Evolutionary conservation across 1,140 invertebrate species (phyloP).

Genomic region (Drosophila repleta): DNA sequence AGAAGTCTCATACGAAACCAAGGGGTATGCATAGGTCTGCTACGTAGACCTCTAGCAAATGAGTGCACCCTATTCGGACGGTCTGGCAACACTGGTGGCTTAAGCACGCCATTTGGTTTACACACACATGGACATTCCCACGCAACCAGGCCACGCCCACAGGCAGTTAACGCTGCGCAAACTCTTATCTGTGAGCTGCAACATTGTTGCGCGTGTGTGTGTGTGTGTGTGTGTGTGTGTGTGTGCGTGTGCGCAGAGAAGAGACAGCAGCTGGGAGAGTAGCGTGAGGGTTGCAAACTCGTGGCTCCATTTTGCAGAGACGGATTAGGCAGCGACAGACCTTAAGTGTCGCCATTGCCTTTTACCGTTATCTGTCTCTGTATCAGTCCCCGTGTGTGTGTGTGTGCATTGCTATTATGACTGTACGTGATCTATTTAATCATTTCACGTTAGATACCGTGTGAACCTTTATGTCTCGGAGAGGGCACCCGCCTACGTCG

Average conservation of each 20-base stretch:
- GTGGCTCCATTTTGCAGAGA: conserved; percentile 63
- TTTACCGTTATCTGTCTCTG: conserved; percentile 50
- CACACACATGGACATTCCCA: conserved; percentile 22
- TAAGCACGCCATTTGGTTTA: conserved; percentile 17
- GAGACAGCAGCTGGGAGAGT: conserved; percentile 21
- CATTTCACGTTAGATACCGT: conserved; percentile 42
- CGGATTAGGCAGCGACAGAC: conserved; percentile 64
- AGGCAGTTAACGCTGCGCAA: conserved; percentile 4
- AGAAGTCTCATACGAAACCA: no score
- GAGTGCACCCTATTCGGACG: neutral
- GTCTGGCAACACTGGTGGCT: conserved; percentile 37
- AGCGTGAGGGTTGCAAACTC: conserved; percentile 30
- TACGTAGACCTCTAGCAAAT: neutral
- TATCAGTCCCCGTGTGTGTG: conserved; percentile 17
- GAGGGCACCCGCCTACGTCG: conserved; percentile 18
- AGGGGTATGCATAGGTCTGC: neutral
- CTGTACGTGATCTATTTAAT: conserved; percentile 68
- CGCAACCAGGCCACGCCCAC: conserved; percentile 47
- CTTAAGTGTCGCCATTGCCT: conserved; percentile 73
- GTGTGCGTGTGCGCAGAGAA: conserved; percentile 9
- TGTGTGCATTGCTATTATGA: conserved; percentile 43
- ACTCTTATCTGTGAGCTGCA: conserved; percentile 51
- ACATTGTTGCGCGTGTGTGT: conserved; percentile 45
- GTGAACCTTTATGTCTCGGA: conserved; percentile 30
- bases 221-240: neutral